Conservation (phyloP, 2,888 invertebrate genomes). For the Cephus nigrinus region DNA sequence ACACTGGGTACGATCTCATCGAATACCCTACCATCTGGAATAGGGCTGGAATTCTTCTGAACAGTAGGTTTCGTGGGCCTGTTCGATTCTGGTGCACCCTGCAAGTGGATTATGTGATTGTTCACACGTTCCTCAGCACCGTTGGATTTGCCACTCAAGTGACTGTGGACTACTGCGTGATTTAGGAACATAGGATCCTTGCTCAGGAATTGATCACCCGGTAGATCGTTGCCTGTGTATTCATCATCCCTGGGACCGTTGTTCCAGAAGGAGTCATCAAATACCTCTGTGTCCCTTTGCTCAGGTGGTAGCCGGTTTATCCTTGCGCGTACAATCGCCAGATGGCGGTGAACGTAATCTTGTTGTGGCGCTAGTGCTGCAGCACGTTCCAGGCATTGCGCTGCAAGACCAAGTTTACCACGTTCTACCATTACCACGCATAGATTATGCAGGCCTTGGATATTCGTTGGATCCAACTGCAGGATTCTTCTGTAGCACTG, state of each 20-base stretch:
- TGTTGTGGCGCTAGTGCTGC: conserved; percentile 87
- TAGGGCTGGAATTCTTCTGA: neutral
- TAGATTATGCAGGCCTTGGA: conserved; percentile 94
- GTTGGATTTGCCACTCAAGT: conserved; percentile 43
- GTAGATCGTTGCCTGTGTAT: conserved; percentile 31
- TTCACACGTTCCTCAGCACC: conserved; percentile 38
- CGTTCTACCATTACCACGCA: conserved; percentile 96
- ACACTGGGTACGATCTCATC: conserved; percentile 50
- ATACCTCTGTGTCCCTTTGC: conserved; percentile 53
- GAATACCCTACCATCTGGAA: conserved; percentile 33
- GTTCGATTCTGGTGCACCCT: conserved; percentile 43
- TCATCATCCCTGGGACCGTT: conserved; percentile 16
- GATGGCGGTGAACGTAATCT: conserved; percentile 90
- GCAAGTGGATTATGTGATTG: conserved; percentile 49
- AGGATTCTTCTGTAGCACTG: conserved; percentile 92
- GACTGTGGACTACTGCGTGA: conserved; percentile 54
- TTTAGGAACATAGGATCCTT: conserved; percentile 54
- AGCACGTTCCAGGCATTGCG: conserved; percentile 85
- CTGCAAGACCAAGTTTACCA: conserved; percentile 86
- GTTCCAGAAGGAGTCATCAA: conserved; percentile 56
- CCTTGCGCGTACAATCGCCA: conserved; percentile 86
- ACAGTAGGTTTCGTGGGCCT: conserved; percentile 35
- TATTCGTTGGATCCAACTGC: conserved; percentile 87
- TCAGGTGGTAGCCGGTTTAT: conserved; percentile 64
- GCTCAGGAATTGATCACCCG: conserved; percentile 46